Evolutionary conservation across 2,113 vertebrate species (phyloP).

Genomic region (Pomatorhinus ruficollis): DNA sequence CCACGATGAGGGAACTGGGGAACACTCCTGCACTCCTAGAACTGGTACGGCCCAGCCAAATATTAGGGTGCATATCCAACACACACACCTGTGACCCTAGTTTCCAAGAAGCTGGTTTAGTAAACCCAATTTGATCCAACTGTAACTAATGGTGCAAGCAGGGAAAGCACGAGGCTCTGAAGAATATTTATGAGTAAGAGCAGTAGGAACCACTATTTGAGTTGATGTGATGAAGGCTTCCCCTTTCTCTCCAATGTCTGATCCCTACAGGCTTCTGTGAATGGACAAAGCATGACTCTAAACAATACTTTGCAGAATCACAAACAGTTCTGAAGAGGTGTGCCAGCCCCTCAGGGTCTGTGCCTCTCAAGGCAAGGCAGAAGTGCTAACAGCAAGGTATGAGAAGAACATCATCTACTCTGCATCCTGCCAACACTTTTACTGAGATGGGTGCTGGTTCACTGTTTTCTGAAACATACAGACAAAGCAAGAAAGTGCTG

Average conservation of each 20-base stretch:
- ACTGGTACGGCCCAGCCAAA: background rate
- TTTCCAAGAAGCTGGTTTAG: background rate
- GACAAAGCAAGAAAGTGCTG: background rate
- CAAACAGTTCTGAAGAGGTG: background rate
- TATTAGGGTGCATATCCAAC: background rate
- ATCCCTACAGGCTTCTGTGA: background rate
- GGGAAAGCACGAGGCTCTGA: background rate
- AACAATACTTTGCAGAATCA: background rate
- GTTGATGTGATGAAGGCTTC: background rate
- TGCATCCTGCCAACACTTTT: fast-evolving
- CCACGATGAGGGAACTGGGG: background rate
- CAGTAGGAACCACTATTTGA: background rate
- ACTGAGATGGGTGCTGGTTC: background rate
- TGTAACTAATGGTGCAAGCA: background rate
- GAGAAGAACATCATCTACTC: background rate
- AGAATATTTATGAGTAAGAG: background rate
- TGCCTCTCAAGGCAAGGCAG: background rate
- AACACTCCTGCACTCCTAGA: background rate
- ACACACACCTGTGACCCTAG: background rate
- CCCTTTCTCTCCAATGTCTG: background rate
- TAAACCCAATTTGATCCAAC: background rate
- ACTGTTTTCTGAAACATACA: background rate
- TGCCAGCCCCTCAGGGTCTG: background rate
- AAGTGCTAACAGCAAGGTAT: background rate
- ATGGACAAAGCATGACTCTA: background rate